A percentile compares a stretch with the other conserved stretches of the same genome.
phyloP scores from a whole-genome alignment of 2,888 invertebrate species.

The Dasypolia templi region DNA sequence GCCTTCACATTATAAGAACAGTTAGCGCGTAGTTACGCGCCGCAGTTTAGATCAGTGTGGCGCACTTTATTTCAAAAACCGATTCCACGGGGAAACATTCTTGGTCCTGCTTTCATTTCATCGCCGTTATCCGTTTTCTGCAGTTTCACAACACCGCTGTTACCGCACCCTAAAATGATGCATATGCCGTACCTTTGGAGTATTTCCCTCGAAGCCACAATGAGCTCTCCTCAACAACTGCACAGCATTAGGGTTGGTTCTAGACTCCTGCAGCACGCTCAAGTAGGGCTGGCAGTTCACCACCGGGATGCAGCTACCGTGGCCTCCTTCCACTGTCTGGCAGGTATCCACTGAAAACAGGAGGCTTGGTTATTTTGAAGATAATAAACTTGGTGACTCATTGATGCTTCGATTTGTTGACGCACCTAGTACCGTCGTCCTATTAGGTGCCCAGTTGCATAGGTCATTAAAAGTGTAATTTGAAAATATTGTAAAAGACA shows the following conservation, averaged over 20 bases:
- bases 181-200: constrained; percentile 90
- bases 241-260: constrained; percentile 83
- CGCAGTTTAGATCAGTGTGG: too few relatives aligned
- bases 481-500: not conserved
- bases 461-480: not conserved
- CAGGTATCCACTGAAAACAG: constrained; percentile 82
- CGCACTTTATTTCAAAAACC: too few relatives aligned
- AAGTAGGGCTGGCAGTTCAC: constrained; percentile 87
- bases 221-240: constrained; percentile 91
- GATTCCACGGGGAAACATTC: too few relatives aligned
- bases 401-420: too few relatives aligned
- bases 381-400: not conserved
- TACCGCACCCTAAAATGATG: not conserved
- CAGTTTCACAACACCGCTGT: too few relatives aligned
- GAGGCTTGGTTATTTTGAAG: not conserved
- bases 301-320: constrained; percentile 90
- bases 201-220: constrained; percentile 92
- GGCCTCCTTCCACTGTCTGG: constrained; percentile 84
- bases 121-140: too few relatives aligned
- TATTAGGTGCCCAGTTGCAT: not conserved
- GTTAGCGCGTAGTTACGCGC: too few relatives aligned
- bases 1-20: too few relatives aligned
- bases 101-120: too few relatives aligned
- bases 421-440: not conserved
- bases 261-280: constrained; percentile 80